Base-by-base conservation (phyloP, 2,888 invertebrate species). In the Stegana nigrithorax region DNA sequence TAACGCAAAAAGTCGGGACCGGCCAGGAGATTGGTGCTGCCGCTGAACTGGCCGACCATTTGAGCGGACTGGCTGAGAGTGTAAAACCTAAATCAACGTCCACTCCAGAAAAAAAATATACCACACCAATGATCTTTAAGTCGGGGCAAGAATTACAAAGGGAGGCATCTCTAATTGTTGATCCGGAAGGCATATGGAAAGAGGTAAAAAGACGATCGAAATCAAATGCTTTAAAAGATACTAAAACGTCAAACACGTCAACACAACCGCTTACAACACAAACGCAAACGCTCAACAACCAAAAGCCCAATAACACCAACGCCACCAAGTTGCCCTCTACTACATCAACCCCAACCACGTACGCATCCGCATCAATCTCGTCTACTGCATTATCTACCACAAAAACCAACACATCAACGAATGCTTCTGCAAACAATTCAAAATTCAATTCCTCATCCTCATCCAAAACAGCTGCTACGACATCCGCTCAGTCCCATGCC, bases 121-220 rank as follows among this genome's bases (percentile, higher is more conserved):
- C 10, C 19, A 44, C 17, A 42, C 23, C 62, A n/a, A 39, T 42
- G 27, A 59, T 23, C 17, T 61, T 27, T 14, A 63, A 68, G 26
- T 53, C 62, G 45, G 59, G 26, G 14, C 32, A 62, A 29, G 55
- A 51, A 59, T 23, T 25, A 32, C 36, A 44, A 12, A 53, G 32
- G 6, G 23, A 53, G 19, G 32, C 29, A n/a, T 21, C 14, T 72
- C 55, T 70, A 58, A 75, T 73, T 66, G 78, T 75, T 65, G 77
- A 81, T 65, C 75, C 75, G 64, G 82, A 83, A 51, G 84, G 83
- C 72, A 77, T 85, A 70, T 86, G 86, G 86, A 85, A 85, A 81
- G 85, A 90, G 89, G 90, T 90, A 75, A 89, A 89, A 75, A 87
- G 90, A 45, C 88, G 89, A 67, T 87, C 88, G 56, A 89, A 87